Percentiles rank a stretch among this genome's conserved stretches.
Conservation (phyloP, 2,888 invertebrate species). For the Cephus rjabovi region DNA sequence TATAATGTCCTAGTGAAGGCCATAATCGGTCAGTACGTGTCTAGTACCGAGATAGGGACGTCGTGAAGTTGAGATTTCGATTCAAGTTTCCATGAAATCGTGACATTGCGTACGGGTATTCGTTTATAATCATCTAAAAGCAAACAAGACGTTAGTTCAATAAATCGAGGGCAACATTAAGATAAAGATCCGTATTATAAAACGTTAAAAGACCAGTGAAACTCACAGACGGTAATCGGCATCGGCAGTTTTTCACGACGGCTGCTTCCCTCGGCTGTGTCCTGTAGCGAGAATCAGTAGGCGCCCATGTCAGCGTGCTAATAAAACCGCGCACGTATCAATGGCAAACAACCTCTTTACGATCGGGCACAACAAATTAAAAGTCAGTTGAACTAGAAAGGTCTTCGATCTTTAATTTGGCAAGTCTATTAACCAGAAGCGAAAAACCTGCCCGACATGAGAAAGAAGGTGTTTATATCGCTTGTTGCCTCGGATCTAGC, state of each 20-base stretch:
- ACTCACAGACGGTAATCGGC: background rate
- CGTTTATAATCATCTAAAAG: background rate
- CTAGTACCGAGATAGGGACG: background rate
- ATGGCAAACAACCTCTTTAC: background rate
- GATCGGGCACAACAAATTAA: background rate
- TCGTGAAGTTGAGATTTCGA: background rate
- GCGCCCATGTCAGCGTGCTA: conserved; percentile 2
- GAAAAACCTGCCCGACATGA: background rate
- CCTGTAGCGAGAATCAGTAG: background rate
- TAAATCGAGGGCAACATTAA: background rate
- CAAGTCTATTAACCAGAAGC: background rate
- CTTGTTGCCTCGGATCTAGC: conserved; percentile 9
- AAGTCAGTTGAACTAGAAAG: background rate
- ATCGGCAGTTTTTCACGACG: background rate
- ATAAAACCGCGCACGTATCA: background rate
- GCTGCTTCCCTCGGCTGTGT: background rate
- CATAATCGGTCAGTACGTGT: background rate
- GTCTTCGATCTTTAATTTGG: background rate
- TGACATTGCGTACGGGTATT: background rate
- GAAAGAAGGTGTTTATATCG: conserved; percentile 11
- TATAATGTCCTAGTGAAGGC: background rate
- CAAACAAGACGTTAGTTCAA: background rate
- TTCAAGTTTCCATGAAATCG: background rate
- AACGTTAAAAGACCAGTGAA: background rate
- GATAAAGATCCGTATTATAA: background rate